Conservation (phyloP, 1,140 invertebrate genomes). For the Idris sp. region DNA sequence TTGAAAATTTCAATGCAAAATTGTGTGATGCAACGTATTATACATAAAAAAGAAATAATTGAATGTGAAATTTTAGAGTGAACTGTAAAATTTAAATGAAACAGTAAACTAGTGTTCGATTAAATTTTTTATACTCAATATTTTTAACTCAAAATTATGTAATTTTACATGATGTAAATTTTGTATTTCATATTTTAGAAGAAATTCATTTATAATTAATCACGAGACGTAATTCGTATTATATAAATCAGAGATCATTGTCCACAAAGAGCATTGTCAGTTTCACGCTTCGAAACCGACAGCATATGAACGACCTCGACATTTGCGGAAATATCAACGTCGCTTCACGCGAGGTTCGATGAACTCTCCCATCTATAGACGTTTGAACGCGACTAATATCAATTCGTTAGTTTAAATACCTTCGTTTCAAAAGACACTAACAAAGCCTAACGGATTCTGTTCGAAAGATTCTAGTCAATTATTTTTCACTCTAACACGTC, state of each 20-base stretch:
- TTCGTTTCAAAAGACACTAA: too few relatives aligned
- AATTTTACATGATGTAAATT: background rate
- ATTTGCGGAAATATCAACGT: conserved; percentile 58
- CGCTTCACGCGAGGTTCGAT: conserved; percentile 35
- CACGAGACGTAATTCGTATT: conserved; percentile 37
- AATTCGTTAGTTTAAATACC: conserved; percentile 11
- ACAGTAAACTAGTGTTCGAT: too few relatives aligned
- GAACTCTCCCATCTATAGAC: conserved; percentile 34
- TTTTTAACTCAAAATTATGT: background rate
- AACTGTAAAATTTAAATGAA: too few relatives aligned
- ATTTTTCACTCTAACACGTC: conserved; percentile 13
- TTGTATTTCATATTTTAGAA: too few relatives aligned
- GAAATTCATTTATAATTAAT: too few relatives aligned
- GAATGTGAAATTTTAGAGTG: too few relatives aligned
- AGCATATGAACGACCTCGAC: conserved; percentile 57
- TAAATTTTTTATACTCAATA: too few relatives aligned
- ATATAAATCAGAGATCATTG: conserved; percentile 54
- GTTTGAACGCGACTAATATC: conserved; percentile 13
- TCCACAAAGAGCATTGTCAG: conserved; percentile 48
- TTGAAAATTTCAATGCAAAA: background rate
- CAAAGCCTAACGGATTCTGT: too few relatives aligned
- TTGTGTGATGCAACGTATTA: background rate
- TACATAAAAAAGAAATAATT: too few relatives aligned
- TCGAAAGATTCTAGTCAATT: conserved; percentile 7
- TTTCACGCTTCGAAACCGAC: conserved; percentile 58